Percentiles rank a stretch among this genome's conserved stretches.
These are phyloP conservation scores for Rhingia campestris DNA, from an alignment of 2,888 invertebrate species.

Conservation along the genomic window DNA sequence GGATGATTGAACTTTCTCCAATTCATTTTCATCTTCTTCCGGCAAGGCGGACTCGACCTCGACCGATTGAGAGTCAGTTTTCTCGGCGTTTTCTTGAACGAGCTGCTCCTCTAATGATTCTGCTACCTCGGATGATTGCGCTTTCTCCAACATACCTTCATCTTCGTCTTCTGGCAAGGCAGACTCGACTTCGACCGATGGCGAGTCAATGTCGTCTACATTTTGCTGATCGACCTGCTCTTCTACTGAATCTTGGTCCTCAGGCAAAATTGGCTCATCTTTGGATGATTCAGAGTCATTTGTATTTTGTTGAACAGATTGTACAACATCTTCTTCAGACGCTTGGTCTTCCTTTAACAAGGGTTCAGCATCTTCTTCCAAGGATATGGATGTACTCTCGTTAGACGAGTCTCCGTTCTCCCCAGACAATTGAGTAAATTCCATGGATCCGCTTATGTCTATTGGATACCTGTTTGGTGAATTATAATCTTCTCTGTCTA, in stretches of 20 bases:
- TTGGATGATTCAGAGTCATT: neutral
- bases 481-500: too few species aligned
- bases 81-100: neutral
- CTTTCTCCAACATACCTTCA: too few species aligned
- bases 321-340: neutral
- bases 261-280: neutral
- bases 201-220: neutral
- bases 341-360: neutral
- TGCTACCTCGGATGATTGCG: neutral
- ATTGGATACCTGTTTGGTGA: too few species aligned
- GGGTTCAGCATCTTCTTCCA: neutral
- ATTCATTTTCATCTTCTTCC: too few species aligned
- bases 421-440: too few species aligned
- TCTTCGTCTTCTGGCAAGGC: too few species aligned
- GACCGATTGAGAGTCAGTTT: neutral
- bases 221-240: neutral
- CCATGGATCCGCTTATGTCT: too few species aligned
- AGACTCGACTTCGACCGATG: neutral
- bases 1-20: neutral
- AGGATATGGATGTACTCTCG: too few species aligned
- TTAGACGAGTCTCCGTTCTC: too few species aligned
- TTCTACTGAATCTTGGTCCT: neutral
- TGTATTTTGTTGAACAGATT: neutral
- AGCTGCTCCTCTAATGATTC: neutral
- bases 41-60: neutral